Conservation (phyloP, 1,140 invertebrate species). For the Conus betulinus region DNA sequence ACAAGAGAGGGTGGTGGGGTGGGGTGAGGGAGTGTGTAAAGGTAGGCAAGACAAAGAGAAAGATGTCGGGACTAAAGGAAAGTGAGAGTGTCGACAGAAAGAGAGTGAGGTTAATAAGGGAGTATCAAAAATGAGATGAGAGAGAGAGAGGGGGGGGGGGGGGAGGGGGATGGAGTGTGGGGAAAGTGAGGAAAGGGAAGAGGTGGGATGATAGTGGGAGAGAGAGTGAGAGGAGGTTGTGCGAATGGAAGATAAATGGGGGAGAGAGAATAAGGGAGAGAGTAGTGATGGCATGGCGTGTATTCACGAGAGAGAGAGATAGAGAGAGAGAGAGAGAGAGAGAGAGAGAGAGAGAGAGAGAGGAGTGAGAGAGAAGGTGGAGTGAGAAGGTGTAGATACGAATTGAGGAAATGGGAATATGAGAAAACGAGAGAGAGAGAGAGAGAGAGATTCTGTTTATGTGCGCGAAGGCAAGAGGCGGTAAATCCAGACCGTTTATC, state of each 20-base stretch:
- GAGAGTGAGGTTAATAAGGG: too few species aligned
- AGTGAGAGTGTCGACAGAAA: not conserved
- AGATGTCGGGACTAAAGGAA: not conserved
- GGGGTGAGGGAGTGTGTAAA: not conserved
- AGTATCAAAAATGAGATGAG: too few species aligned
- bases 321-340: too few species aligned
- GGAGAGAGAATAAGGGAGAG: not conserved
- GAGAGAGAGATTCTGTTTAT: too few species aligned
- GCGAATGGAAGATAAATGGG: too few species aligned
- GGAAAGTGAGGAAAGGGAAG: not conserved
- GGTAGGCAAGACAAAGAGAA: not conserved
- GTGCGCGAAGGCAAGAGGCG: too few species aligned
- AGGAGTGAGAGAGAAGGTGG: not conserved
- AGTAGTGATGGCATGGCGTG: too few species aligned
- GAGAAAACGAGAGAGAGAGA: constrained; percentile 4
- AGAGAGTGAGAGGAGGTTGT: not conserved
- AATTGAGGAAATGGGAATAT: not conserved
- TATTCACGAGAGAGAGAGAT: too few species aligned
- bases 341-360: too few species aligned
- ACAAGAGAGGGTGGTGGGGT: not conserved
- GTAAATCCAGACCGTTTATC: too few species aligned
- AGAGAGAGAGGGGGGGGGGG: not conserved
- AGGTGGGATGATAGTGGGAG: not conserved
- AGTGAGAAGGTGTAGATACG: not conserved
- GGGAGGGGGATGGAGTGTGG: not conserved